Conservation (phyloP, 2,113 vertebrate species). For the Sinocyclocheilus anshuiensis region DNA sequence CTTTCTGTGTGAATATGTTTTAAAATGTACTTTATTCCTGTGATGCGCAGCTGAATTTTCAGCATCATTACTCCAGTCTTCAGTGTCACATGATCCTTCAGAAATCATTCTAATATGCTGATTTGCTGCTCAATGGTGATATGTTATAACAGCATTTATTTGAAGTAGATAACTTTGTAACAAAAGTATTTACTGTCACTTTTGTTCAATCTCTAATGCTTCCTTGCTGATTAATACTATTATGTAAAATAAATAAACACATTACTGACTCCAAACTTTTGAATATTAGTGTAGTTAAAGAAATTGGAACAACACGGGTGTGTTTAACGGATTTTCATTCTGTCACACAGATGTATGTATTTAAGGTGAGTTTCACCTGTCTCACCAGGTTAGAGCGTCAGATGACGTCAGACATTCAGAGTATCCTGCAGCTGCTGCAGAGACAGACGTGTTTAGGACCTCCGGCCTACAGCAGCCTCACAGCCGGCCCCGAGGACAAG, state of each 20-base stretch:
- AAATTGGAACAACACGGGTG: no score
- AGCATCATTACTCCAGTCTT: background rate
- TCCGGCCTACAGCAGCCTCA: conserved; percentile 92
- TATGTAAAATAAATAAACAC: no score
- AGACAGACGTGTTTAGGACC: conserved; percentile 87
- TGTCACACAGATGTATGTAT: background rate
- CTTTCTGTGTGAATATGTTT: background rate
- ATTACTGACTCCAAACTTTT: no score
- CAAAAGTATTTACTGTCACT: background rate
- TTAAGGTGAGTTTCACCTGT: conserved; percentile 1
- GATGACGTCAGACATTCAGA: conserved; percentile 94
- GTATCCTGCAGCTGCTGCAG: conserved; percentile 92
- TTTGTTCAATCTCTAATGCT: no score
- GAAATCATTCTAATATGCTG: background rate
- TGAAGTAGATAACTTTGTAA: no score
- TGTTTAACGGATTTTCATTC: background rate
- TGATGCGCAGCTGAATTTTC: background rate
- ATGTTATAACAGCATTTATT: no score
- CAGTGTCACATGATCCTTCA: background rate
- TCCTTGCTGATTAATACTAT: no score
- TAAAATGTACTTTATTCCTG: background rate
- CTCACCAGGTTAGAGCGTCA: conserved; percentile 89
- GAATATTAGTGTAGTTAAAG: no score
- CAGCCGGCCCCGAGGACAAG: conserved; percentile 82
- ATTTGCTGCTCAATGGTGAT: background rate